These are phyloP conservation scores for Monomorium pharaonis DNA, from an alignment of 1,140 invertebrate genomes.

Conservation along the genomic window DNA sequence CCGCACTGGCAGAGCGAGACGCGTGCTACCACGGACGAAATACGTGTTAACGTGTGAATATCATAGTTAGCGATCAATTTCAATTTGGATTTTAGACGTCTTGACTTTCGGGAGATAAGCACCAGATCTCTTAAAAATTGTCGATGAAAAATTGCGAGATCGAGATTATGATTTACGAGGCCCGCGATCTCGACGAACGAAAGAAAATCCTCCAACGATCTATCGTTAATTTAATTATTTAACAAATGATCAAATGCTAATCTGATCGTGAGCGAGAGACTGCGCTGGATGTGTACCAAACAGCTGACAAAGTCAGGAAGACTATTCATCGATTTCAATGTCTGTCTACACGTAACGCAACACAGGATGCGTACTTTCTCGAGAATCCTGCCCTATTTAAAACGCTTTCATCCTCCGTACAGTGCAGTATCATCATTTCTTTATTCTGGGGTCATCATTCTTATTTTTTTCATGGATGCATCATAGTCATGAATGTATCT, in stretches of 20 bases:
- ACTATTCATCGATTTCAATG: background rate
- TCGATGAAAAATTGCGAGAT: too few relatives aligned
- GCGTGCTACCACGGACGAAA: too few relatives aligned
- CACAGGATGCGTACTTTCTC: background rate
- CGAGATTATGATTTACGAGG: too few relatives aligned
- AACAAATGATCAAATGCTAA: too few relatives aligned
- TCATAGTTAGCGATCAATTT: too few relatives aligned
- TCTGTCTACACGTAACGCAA: background rate
- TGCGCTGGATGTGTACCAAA: conserved; percentile 20
- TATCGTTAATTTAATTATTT: background rate
- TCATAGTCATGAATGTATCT: background rate
- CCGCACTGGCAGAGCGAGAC: too few relatives aligned
- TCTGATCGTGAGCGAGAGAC: too few relatives aligned
- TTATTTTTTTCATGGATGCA: too few relatives aligned
- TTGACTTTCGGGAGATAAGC: background rate
- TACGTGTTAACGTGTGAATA: too few relatives aligned
- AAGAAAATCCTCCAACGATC: background rate
- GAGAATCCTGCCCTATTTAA: background rate
- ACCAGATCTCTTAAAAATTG: too few relatives aligned
- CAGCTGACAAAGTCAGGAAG: conserved; percentile 35
- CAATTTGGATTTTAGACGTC: too few relatives aligned
- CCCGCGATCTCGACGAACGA: too few relatives aligned
- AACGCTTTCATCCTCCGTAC: background rate
- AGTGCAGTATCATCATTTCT: background rate
- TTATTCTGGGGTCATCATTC: background rate